Evolutionary conservation across 2,888 invertebrate genomes (phyloP).

Genomic region (Pandemis cinnamomeana): DNA sequence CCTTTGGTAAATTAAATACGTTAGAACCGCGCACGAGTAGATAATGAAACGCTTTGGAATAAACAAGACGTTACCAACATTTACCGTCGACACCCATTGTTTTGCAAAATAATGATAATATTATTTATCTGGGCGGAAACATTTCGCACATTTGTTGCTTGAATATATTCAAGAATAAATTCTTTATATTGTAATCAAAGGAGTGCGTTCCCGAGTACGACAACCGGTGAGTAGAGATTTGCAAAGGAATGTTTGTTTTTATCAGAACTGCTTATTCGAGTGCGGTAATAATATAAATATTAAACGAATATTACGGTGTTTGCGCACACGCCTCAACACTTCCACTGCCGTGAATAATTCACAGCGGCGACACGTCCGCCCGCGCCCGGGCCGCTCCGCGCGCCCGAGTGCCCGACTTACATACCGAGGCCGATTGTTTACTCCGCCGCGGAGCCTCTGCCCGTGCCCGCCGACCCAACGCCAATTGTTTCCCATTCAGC

Average conservation of each 20-base stretch:
- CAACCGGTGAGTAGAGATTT: conserved; percentile 59
- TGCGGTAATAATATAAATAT: conserved; percentile 74
- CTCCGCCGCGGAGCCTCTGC: conserved; percentile 49
- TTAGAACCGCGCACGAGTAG: conserved; percentile 21
- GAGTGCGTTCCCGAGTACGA: conserved; percentile 54
- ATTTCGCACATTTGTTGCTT: conserved; percentile 44
- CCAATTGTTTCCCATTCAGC: conserved; percentile 41
- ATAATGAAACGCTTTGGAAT: conserved; percentile 43
- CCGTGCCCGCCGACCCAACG: conserved; percentile 26
- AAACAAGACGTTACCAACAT: conserved; percentile 42
- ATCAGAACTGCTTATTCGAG: conserved; percentile 62
- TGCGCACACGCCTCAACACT: conserved; percentile 73
- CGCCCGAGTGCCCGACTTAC: conserved; percentile 44
- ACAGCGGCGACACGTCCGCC: conserved; percentile 50
- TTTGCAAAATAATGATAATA: conserved; percentile 48
- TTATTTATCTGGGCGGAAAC: conserved; percentile 46
- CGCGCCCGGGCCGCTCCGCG: conserved; percentile 48
- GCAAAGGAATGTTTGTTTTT: conserved; percentile 60
- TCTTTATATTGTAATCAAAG: conserved; percentile 54
- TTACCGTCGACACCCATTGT: conserved; percentile 46
- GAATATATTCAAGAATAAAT: conserved; percentile 48
- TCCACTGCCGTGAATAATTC: conserved; percentile 75
- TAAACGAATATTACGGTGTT: conserved; percentile 75
- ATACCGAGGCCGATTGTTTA: conserved; percentile 60
- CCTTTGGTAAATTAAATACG: conserved; percentile 26